These are phyloP conservation scores for Ginglymostoma cirratum DNA, from an alignment of 2,113 vertebrate genomes.

Conservation along the genomic window DNA sequence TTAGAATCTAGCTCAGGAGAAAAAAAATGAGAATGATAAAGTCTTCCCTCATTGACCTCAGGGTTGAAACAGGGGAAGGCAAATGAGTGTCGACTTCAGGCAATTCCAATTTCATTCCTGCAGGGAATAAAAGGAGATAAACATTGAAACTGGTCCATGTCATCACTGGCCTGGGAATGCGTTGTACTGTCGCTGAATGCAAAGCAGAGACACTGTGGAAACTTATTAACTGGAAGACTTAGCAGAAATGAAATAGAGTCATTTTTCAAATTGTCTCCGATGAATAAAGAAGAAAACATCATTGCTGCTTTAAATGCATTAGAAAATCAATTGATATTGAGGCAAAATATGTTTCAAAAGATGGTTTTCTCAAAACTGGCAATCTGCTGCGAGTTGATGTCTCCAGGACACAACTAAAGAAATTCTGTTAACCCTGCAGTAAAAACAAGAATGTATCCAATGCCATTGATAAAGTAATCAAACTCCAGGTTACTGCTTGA, in stretches of 20 bases:
- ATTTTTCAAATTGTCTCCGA: conserved; percentile 16
- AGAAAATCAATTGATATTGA: conserved; percentile 29
- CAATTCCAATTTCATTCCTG: conserved; percentile 27
- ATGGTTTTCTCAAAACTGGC: not conserved
- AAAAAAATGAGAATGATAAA: not conserved
- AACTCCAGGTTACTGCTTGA: not conserved
- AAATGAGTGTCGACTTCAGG: conserved; percentile 4
- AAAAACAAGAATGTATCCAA: not conserved
- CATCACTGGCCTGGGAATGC: not conserved
- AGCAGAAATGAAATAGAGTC: conserved; percentile 24
- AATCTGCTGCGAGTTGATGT: not conserved
- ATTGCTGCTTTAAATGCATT: not conserved
- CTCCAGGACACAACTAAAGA: not conserved
- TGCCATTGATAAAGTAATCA: conserved; percentile 11
- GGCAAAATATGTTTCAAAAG: not conserved
- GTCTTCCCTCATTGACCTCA: not conserved
- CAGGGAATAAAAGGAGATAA: conserved; percentile 17
- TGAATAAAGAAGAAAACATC: not conserved
- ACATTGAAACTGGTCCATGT: not conserved
- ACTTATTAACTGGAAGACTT: not conserved
- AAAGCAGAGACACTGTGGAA: not conserved
- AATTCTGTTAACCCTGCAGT: not conserved
- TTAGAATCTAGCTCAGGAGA: not conserved
- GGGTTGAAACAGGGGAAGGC: not conserved
- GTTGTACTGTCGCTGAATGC: not conserved